Evolutionary conservation across 1,140 invertebrate species (phyloP), one percentile per base, ranked within the genome.

Genomic region (Drosophila funebris): DNA sequence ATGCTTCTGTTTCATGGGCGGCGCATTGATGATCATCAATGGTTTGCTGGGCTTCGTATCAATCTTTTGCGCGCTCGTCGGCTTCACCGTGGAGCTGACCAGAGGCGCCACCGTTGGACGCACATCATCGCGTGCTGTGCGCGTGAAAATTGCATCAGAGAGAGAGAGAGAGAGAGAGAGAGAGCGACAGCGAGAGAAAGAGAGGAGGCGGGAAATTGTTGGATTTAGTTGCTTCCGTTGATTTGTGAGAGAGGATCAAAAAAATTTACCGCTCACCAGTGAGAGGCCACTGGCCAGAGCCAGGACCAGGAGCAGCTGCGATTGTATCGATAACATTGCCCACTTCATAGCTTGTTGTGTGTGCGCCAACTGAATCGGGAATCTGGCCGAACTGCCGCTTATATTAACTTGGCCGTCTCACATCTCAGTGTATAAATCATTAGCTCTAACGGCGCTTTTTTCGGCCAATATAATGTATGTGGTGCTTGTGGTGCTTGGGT

Each of bases 231-330:
- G 16, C 1, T 58, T 22, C 37, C 29, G 11, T 14, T 29, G 6
- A 0, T 9, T 4, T 29, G 4, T 0, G 1, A 16, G 43, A 7
- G 3, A 16, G n/a, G 53, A 58, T 62, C 48, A 88, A 88, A 83
- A 88, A 87, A 87, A 88, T 88, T 88, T 88, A 88, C 83, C 83
- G 83, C 83, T 88, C 83, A 88, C 83, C 83, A 88, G 84, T 69
- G 83, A 50, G 48, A 60, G 78, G 78, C 78, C 79, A 63, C 83
- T 68, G 84, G 66, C 74, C 74, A 71, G 57, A 52, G 76, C 70
- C 50, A 88, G 83, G 62, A 78, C 78, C 78, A 87, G 70, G 33
- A 81, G 57, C 61, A 73, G 80, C 48, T 22, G 33, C 20, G 62
- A 29, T 68, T 71, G 56, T 43, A 61, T 71, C 24, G 31, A 58